phyloP scores from a whole-genome alignment of 2,888 invertebrate species.

The Pocota personata region DNA sequence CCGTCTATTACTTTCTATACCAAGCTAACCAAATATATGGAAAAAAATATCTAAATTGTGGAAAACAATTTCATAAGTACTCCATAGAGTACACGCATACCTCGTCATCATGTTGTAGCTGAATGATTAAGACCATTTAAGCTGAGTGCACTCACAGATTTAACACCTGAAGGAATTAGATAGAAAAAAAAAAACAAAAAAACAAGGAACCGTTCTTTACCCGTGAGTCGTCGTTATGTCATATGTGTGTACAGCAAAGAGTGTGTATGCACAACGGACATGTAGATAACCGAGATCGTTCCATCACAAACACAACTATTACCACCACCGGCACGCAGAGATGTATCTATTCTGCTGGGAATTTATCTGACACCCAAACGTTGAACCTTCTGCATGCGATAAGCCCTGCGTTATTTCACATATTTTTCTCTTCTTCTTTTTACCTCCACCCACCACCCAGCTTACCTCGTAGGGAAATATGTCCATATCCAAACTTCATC shows the following conservation, averaged over 20 bases:
- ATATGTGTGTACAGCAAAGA: not conserved
- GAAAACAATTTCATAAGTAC: slow-evolving; percentile 29
- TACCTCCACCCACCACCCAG: not conserved
- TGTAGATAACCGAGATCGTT: slow-evolving; percentile 26
- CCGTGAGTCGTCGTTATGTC: not conserved
- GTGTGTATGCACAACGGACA: slow-evolving; percentile 7
- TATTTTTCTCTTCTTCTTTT: slow-evolving; percentile 1
- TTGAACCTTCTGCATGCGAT: slow-evolving; percentile 66
- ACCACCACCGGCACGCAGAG: slow-evolving; percentile 27
- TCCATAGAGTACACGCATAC: not conserved
- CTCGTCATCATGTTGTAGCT: not conserved
- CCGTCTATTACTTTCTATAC: not conserved
- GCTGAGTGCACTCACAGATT: slow-evolving; percentile 48
- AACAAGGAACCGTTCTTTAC: not conserved
- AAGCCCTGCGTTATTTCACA: slow-evolving; percentile 39
- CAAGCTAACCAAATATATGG: not conserved
- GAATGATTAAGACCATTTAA: slow-evolving; percentile 47
- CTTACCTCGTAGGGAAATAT: slow-evolving; percentile 8
- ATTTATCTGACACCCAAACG: slow-evolving; percentile 69
- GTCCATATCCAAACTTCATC: slow-evolving; percentile 49
- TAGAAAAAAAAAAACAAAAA: slow-evolving; percentile 3
- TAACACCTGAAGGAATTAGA: slow-evolving; percentile 59
- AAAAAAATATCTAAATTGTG: not conserved
- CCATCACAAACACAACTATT: not conserved
- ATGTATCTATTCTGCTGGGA: slow-evolving; percentile 60